Evolutionary conservation across 1,140 invertebrate species (phyloP).

Genomic region (Idris sp.): DNA sequence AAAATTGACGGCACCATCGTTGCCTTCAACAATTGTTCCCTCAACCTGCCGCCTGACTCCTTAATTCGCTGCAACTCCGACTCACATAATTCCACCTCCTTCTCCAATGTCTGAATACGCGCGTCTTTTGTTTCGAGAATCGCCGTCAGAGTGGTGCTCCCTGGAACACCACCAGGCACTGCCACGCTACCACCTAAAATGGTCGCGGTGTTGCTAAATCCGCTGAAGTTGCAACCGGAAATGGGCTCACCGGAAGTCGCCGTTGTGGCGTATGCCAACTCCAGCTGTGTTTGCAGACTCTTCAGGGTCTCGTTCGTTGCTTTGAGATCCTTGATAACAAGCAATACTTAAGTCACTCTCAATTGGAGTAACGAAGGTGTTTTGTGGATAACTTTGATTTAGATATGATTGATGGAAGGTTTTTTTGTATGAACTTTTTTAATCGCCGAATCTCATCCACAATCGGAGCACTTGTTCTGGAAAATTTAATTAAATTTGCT

Average conservation of each 20-base stretch:
- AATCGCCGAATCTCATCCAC: slow-evolving; percentile 8
- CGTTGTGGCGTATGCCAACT: slow-evolving; percentile 84
- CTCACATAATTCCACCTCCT: slow-evolving; percentile 87
- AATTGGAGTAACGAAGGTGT: slow-evolving; percentile 54
- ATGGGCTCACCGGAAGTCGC: slow-evolving; percentile 74
- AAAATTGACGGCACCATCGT: slow-evolving; percentile 69
- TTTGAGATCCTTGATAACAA: slow-evolving; percentile 85
- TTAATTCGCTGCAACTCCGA: slow-evolving; percentile 83
- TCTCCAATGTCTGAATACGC: slow-evolving; percentile 89
- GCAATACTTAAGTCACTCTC: slow-evolving; percentile 73
- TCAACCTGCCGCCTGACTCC: slow-evolving; percentile 75
- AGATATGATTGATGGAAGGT: slow-evolving; percentile 29
- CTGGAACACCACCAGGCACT: slow-evolving; percentile 81
- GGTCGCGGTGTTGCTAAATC: slow-evolving; percentile 84
- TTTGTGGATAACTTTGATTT: slow-evolving; percentile 14
- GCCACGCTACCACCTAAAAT: slow-evolving; percentile 74
- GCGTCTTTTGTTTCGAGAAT: slow-evolving; percentile 91
- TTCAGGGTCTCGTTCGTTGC: slow-evolving; percentile 88
- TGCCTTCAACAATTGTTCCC: slow-evolving; percentile 72
- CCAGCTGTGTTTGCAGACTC: slow-evolving; percentile 87
- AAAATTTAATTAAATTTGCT: not conserved
- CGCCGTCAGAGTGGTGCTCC: slow-evolving; percentile 85
- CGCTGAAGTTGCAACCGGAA: slow-evolving; percentile 73
- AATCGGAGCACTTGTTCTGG: too few relatives aligned
- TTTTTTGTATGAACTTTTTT: slow-evolving; percentile 16